These are phyloP conservation scores for fruit fly (Drosophila melanogaster) DNA, from an alignment of 1,140 invertebrate species.

Conservation along the genomic window DNA sequence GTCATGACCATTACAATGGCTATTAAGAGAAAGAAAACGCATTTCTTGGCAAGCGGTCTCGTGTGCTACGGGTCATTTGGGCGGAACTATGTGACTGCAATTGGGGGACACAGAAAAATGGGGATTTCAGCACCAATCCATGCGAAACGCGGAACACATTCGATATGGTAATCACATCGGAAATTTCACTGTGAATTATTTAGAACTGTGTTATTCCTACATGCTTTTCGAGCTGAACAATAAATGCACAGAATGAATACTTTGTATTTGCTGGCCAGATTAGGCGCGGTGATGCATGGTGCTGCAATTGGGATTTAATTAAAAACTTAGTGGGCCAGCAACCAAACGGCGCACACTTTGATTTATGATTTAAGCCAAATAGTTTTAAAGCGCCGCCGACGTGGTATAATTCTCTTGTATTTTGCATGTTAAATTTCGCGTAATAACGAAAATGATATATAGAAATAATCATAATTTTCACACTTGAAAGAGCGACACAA, in stretches of 20 bases:
- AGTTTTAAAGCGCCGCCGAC: conserved; percentile 18
- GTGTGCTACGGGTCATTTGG: conserved; percentile 63
- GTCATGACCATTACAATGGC: conserved; percentile 53
- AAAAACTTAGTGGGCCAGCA: conserved; percentile 51
- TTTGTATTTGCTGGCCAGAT: conserved; percentile 44
- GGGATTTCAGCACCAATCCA: conserved; percentile 21
- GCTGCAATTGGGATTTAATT: conserved; percentile 47
- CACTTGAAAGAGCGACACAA: conserved; percentile 69
- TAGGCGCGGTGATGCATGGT: conserved; percentile 43
- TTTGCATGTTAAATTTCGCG: conserved; percentile 63
- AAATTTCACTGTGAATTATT: conserved; percentile 26
- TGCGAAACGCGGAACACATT: conserved; percentile 14
- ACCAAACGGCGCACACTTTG: conserved; percentile 25
- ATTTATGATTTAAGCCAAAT: conserved; percentile 54
- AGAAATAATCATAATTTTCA: conserved; percentile 80
- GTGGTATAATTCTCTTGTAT: conserved; percentile 23
- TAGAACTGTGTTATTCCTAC: conserved; percentile 9
- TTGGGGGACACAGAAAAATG: conserved; percentile 6
- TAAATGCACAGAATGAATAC: conserved; percentile 9
- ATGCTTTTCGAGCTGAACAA: conserved; percentile 10
- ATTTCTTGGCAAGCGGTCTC: conserved; percentile 56
- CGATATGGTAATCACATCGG: conserved; percentile 21
- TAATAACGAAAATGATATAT: conserved; percentile 58
- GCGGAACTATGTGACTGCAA: conserved; percentile 63
- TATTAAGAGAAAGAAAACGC: conserved; percentile 15